phyloP scores from a whole-genome alignment of 2,888 invertebrate species.

The Mellilla xanthometata region DNA sequence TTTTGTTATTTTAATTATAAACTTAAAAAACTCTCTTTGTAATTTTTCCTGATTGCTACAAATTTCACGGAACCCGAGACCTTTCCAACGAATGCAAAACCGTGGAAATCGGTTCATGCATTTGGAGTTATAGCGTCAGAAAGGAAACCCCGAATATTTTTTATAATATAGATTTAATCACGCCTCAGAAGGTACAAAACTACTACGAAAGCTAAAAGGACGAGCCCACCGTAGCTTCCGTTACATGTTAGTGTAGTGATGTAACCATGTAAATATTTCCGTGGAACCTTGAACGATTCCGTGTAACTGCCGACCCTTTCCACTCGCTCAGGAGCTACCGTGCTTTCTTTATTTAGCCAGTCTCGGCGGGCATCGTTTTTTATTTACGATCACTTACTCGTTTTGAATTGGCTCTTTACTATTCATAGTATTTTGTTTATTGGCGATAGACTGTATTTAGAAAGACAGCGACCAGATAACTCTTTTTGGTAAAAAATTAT shows the following conservation, averaged over 20 bases:
- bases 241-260: constrained; percentile 7
- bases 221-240: background rate
- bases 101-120: too few species aligned
- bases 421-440: background rate
- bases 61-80: too few species aligned
- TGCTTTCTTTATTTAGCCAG: constrained; percentile 16
- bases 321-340: constrained; percentile 3
- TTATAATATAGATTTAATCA: too few species aligned
- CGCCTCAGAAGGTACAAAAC: background rate
- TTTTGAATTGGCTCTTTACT: constrained; percentile 1
- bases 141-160: too few species aligned
- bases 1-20: too few species aligned
- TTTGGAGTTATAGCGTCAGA: too few species aligned
- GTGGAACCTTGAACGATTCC: constrained; percentile 12
- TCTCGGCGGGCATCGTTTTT: constrained; percentile 2
- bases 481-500: too few species aligned
- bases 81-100: too few species aligned
- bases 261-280: constrained; percentile 18
- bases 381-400: constrained; percentile 5
- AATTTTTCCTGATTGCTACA: too few species aligned
- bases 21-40: too few species aligned
- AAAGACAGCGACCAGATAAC: too few species aligned
- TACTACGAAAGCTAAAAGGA: background rate
- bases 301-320: constrained; percentile 19
- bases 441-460: background rate